These are phyloP conservation scores for Wiebesia pumilae DNA, from an alignment of 1,140 invertebrate genomes.

Conservation along the genomic window DNA sequence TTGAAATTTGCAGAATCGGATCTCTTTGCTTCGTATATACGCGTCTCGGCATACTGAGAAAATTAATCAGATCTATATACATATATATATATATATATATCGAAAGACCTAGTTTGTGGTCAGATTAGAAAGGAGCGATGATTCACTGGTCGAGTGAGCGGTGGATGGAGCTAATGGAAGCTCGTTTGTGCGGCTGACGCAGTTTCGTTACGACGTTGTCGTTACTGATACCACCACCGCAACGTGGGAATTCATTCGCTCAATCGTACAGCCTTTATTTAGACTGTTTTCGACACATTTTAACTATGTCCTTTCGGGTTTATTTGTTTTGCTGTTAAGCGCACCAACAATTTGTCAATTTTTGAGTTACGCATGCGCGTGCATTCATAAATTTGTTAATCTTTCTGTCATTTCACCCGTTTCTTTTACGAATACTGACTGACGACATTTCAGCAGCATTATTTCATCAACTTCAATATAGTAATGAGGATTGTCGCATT, in stretches of 20 bases:
- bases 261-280: slow-evolving; percentile 25
- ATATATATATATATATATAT: no score
- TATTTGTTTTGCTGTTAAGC: slow-evolving; percentile 30
- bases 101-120: slow-evolving; percentile 67
- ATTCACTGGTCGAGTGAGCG: slow-evolving; percentile 58
- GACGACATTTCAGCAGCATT: no score
- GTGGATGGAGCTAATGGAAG: slow-evolving; percentile 63
- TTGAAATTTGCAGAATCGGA: neutral
- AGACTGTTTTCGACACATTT: neutral
- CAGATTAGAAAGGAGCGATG: slow-evolving; percentile 65
- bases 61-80: slow-evolving; percentile 71
- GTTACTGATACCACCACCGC: neutral
- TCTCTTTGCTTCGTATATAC: neutral
- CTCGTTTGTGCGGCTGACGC: slow-evolving; percentile 27
- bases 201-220: neutral
- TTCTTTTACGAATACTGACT: no score
- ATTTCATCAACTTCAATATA: no score
- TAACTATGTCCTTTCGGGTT: neutral
- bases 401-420: no score
- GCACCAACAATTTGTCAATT: slow-evolving; percentile 28
- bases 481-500: no score
- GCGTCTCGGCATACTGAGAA: slow-evolving; percentile 51
- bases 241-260: neutral
- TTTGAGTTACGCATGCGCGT: no score
- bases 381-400: no score